A percentile compares a stretch with the other conserved stretches of the same genome.
These are phyloP conservation scores for Sturmia bella DNA, from an alignment of 2,888 invertebrate species.

Conservation along the genomic window DNA sequence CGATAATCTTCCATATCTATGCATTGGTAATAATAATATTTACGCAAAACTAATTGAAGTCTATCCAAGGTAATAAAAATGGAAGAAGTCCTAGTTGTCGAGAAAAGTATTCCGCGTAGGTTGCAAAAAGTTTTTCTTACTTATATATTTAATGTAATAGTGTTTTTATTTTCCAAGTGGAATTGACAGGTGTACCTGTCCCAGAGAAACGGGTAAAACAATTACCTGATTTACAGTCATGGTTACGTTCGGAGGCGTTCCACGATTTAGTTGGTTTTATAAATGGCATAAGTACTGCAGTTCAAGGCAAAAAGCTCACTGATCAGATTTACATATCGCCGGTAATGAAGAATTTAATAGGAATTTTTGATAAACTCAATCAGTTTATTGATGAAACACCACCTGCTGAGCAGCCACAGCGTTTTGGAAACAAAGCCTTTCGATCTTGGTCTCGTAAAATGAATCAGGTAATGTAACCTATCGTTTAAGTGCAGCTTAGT, in stretches of 20 bases:
- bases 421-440: slow-evolving; percentile 98
- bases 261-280: slow-evolving; percentile 93
- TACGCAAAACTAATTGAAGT: too few species aligned
- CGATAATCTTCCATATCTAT: too few species aligned
- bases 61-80: too few species aligned
- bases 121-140: neutral
- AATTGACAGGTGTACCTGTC: slow-evolving; percentile 55
- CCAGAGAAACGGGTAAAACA: slow-evolving; percentile 74
- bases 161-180: slow-evolving; percentile 40
- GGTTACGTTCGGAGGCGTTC: slow-evolving; percentile 94
- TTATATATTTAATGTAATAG: neutral
- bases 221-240: slow-evolving; percentile 85
- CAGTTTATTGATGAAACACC: slow-evolving; percentile 91
- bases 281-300: slow-evolving; percentile 91
- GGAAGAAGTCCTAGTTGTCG: too few species aligned
- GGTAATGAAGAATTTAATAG: slow-evolving; percentile 84
- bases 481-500: neutral
- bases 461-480: slow-evolving; percentile 82
- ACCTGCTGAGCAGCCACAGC: slow-evolving; percentile 91
- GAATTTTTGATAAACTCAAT: slow-evolving; percentile 88
- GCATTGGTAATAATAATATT: too few species aligned
- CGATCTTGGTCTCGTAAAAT: slow-evolving; percentile 90
- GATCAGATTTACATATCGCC: slow-evolving; percentile 85
- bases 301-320: slow-evolving; percentile 89
- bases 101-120: neutral